Evolutionary conservation across 2,888 invertebrate species (phyloP).

Genomic region (Drosophila stalkeri): DNA sequence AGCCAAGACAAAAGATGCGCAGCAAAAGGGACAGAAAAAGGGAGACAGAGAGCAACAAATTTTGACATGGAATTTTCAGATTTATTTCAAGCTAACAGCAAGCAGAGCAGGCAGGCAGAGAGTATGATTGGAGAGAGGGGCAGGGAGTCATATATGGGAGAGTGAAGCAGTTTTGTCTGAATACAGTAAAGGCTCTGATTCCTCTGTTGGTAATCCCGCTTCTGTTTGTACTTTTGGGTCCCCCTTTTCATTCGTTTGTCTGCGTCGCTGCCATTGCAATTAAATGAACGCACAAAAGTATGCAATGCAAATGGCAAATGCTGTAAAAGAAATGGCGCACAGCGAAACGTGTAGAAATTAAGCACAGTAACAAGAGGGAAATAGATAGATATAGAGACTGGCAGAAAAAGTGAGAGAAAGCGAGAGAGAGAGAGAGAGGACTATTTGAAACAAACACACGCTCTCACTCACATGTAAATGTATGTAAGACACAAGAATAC

Average conservation of each 20-base stretch:
- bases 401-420: not conserved
- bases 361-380: constrained; percentile 5
- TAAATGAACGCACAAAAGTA: constrained; percentile 69
- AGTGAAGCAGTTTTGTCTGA: not conserved
- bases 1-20: constrained; percentile 1
- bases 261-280: constrained; percentile 57
- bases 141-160: not conserved
- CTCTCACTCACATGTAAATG: not conserved
- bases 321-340: constrained; percentile 27
- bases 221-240: not conserved
- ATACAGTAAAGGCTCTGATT: not conserved
- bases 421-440: not conserved
- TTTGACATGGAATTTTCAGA: constrained; percentile 52
- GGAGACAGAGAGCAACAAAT: constrained; percentile 32
- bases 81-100: constrained; percentile 43
- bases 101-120: constrained; percentile 1
- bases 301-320: constrained; percentile 60
- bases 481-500: too few species aligned
- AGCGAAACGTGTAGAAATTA: constrained; percentile 12
- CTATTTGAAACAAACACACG: constrained; percentile 7
- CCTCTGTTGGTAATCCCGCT: not conserved
- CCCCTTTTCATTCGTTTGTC: constrained; percentile 10
- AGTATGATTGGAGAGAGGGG: not conserved
- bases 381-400: not conserved
- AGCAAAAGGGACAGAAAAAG: not conserved